Conservation (phyloP, 2,888 invertebrate genomes). For the Stomorhina lunata region DNA sequence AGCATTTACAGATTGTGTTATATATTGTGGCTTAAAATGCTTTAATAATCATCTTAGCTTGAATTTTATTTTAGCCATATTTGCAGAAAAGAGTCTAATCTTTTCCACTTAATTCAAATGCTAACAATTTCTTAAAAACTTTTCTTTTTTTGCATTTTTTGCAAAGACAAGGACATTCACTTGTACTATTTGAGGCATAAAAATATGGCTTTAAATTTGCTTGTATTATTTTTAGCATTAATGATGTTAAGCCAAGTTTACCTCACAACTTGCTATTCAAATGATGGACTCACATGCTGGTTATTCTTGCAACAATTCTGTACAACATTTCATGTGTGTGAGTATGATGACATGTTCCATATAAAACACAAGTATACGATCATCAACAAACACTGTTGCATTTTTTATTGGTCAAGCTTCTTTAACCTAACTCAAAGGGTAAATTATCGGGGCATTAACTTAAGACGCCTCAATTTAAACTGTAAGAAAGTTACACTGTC, state of each 20-base stretch:
- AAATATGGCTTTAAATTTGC: constrained; percentile 70
- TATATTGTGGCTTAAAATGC: neutral
- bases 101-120: constrained; percentile 71
- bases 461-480: no score
- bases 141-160: constrained; percentile 21
- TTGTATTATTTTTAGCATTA: constrained; percentile 72
- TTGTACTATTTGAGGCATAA: constrained; percentile 1
- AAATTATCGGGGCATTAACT: no score
- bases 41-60: neutral
- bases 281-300: constrained; percentile 47
- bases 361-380: neutral
- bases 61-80: neutral
- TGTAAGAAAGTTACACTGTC: no score
- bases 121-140: constrained; percentile 65
- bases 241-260: constrained; percentile 67
- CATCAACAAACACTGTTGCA: constrained; percentile 19
- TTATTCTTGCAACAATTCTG: neutral
- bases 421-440: neutral
- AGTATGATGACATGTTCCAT: neutral
- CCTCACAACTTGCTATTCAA: constrained; percentile 57
- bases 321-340: neutral
- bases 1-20: neutral
- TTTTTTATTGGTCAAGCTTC: constrained; percentile 48
- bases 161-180: neutral
- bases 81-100: constrained; percentile 51